These are phyloP conservation scores for Acanthopagrus latus DNA, from an alignment of 2,797 vertebrate genomes.

Conservation along the genomic window DNA sequence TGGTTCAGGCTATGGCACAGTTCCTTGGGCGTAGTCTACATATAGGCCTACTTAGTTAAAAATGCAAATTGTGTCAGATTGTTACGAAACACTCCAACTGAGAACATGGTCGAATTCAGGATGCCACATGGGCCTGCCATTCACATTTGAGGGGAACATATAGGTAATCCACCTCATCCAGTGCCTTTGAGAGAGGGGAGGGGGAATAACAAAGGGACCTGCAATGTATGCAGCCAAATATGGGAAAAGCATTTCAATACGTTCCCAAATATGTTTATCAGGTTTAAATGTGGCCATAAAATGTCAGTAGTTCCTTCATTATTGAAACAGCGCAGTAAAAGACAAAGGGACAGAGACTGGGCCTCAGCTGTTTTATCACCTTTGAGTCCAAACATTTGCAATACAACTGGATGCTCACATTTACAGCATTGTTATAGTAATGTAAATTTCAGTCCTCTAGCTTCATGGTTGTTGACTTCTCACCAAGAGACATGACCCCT, in stretches of 20 bases:
- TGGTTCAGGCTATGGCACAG: slow-evolving; percentile 71
- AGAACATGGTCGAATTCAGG: slow-evolving; percentile 14
- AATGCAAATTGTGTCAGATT: slow-evolving; percentile 61
- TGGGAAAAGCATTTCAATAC: slow-evolving; percentile 87
- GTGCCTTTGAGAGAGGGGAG: slow-evolving; percentile 75
- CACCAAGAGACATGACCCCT: slow-evolving; percentile 15
- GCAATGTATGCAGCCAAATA: slow-evolving; percentile 84
- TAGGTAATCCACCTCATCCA: slow-evolving; percentile 64
- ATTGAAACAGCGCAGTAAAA: slow-evolving; percentile 47
- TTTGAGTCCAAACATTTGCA: neutral
- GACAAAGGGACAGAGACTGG: slow-evolving; percentile 18
- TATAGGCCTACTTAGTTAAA: slow-evolving; percentile 63
- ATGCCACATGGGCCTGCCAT: neutral
- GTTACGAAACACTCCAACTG: slow-evolving; percentile 34
- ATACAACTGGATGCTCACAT: neutral
- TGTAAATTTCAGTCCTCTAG: neutral
- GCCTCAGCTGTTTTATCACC: neutral
- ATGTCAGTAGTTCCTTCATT: slow-evolving; percentile 79
- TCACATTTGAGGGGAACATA: slow-evolving; percentile 49
- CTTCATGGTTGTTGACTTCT: slow-evolving; percentile 7
- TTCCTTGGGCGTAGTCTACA: slow-evolving; percentile 54
- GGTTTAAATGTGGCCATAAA: slow-evolving; percentile 80
- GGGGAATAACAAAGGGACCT: slow-evolving; percentile 80
- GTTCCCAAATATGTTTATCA: slow-evolving; percentile 77
- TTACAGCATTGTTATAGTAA: neutral